Evolutionary conservation across 2,113 vertebrate species (phyloP).

Genomic region (Pleuronectes platessa): DNA sequence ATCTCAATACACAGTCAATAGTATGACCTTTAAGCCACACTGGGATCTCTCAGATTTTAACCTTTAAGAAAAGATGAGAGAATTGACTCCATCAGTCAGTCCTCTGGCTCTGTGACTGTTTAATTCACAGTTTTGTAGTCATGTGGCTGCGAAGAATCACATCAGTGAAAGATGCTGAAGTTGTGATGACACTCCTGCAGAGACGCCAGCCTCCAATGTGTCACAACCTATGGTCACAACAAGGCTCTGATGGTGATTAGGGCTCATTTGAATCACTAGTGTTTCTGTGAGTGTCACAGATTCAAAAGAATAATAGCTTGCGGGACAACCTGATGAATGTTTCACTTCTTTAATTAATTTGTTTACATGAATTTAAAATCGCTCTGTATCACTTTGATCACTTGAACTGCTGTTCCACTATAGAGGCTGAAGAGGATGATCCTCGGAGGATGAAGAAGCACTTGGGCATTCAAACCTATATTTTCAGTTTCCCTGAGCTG

Average conservation of each 20-base stretch:
- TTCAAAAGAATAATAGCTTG: slow-evolving; percentile 4
- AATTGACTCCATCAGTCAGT: not conserved
- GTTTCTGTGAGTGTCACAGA: slow-evolving; percentile 23
- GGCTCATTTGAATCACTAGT: slow-evolving; percentile 43
- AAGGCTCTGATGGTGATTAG: slow-evolving; percentile 40
- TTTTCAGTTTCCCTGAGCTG: slow-evolving; percentile 34
- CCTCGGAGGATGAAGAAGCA: slow-evolving; percentile 11
- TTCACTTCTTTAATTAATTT: not conserved
- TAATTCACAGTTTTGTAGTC: not conserved
- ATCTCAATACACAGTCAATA: not conserved
- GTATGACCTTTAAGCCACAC: not conserved
- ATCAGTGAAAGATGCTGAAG: slow-evolving; percentile 39
- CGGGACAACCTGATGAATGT: not conserved
- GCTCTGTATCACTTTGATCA: not conserved
- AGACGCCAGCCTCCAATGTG: slow-evolving; percentile 54
- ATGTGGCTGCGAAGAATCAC: slow-evolving; percentile 26
- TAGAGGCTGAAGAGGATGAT: not conserved
- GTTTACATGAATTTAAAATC: slow-evolving; percentile 2
- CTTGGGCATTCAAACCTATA: slow-evolving; percentile 20
- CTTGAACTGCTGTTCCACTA: slow-evolving; percentile 7
- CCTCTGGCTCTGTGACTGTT: slow-evolving; percentile 21
- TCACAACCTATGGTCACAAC: slow-evolving; percentile 62
- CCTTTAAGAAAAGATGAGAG: not conserved
- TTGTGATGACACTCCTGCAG: slow-evolving; percentile 68
- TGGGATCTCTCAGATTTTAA: not conserved